A percentile compares a stretch with the other conserved stretches of the same genome.
These are phyloP conservation scores for Nomada ruficornis DNA, from an alignment of 2,888 invertebrate species.

Conservation along the genomic window DNA sequence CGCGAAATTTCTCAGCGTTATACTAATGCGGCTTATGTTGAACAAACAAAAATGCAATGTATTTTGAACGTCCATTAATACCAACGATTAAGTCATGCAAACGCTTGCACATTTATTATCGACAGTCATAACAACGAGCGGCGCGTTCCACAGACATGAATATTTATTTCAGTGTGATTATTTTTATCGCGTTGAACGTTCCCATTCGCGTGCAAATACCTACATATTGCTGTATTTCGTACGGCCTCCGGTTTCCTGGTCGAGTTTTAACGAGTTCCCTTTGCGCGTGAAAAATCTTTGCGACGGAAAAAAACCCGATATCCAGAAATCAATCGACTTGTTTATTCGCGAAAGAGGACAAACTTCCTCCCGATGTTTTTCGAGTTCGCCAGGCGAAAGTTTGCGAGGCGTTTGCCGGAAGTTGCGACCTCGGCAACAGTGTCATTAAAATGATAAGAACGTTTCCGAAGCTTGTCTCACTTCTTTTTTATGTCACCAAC, in stretches of 20 bases:
- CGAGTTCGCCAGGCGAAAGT: constrained; percentile 21
- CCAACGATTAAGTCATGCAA: background rate
- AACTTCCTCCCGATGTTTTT: background rate
- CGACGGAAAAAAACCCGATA: constrained; percentile 17
- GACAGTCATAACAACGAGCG: background rate
- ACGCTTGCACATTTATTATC: background rate
- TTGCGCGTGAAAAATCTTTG: constrained; percentile 16
- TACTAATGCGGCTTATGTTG: no score
- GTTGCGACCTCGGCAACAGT: constrained; percentile 7
- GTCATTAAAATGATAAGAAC: constrained; percentile 24
- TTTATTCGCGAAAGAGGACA: background rate
- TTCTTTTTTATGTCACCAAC: background rate
- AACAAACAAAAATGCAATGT: no score
- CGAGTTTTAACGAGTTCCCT: constrained; percentile 45
- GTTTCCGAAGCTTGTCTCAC: no score
- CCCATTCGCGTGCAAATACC: background rate
- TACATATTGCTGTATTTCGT: background rate
- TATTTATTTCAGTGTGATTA: constrained; percentile 50
- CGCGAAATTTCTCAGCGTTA: no score
- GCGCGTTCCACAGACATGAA: constrained; percentile 37
- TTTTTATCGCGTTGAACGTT: constrained; percentile 17
- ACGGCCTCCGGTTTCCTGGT: background rate
- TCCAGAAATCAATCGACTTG: constrained; percentile 38
- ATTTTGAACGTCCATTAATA: background rate
- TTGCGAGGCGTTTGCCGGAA: background rate